A percentile compares a stretch with the other conserved stretches of the same genome.
Conservation (phyloP, 2,888 invertebrate genomes). For the Mythimna vitellina region DNA sequence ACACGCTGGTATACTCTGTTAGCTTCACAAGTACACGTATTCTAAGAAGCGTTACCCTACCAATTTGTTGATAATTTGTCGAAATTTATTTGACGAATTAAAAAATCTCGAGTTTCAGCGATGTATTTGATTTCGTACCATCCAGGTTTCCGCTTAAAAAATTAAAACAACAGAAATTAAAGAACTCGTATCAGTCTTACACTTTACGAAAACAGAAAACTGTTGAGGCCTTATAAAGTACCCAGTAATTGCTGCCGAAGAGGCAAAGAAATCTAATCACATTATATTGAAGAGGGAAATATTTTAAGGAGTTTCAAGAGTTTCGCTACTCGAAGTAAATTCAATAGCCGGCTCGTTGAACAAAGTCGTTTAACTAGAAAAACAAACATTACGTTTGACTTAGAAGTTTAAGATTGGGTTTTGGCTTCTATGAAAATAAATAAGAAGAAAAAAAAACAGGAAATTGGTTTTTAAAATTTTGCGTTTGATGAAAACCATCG, state of each 20-base stretch:
- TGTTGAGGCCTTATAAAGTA: conserved; percentile 56
- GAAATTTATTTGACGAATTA: too few relatives aligned
- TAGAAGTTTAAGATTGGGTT: conserved; percentile 70
- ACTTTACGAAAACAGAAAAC: conserved; percentile 15
- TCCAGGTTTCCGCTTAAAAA: conserved; percentile 5
- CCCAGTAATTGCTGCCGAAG: conserved; percentile 53
- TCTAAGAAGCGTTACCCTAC: too few relatives aligned
- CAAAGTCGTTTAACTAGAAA: conserved; percentile 71
- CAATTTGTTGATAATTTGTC: too few relatives aligned
- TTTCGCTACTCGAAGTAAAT: conserved; percentile 66
- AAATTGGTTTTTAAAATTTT: conserved; percentile 35
- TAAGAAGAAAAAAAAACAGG: conserved; percentile 12
- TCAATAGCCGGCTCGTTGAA: conserved; percentile 64
- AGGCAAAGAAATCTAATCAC: conserved; percentile 62
- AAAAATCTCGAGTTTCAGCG: conserved; percentile 11
- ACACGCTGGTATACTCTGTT: too few relatives aligned
- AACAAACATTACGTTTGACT: conserved; percentile 72
- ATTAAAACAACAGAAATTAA: conserved; percentile 25
- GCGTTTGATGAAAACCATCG: conserved; percentile 13
- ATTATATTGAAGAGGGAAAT: conserved; percentile 47
- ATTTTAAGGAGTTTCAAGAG: conserved; percentile 66
- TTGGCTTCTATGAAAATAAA: conserved; percentile 53
- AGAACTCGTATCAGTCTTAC: conserved; percentile 4
- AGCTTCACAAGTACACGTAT: too few relatives aligned
- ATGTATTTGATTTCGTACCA: conserved; percentile 34